Evolutionary conservation across 2,797 vertebrate species (phyloP).

Genomic region (Halcyon badia): DNA sequence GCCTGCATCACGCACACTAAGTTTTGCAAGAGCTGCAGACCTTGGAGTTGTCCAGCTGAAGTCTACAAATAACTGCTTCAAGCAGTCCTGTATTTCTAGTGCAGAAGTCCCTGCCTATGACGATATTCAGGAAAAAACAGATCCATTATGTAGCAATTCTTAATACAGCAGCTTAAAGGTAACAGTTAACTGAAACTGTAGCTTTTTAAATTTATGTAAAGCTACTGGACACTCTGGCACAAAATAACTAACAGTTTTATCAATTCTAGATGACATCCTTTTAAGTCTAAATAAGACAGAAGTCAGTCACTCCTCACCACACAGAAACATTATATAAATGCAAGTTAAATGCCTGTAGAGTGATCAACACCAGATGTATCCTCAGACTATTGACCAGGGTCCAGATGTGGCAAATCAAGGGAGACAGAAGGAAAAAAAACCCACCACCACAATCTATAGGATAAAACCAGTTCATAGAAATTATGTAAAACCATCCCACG

Average conservation of each 20-base stretch:
- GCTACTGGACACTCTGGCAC: background rate
- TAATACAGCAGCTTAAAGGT: background rate
- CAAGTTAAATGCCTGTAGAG: background rate
- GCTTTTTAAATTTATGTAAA: background rate
- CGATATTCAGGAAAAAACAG: background rate
- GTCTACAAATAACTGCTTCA: background rate
- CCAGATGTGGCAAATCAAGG: background rate
- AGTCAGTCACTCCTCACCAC: background rate
- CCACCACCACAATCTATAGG: background rate
- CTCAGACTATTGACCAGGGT: background rate
- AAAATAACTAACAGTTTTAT: background rate
- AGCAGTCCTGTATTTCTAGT: background rate
- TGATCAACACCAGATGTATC: background rate
- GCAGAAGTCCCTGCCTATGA: background rate
- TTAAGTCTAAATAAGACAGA: background rate
- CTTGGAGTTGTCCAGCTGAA: background rate
- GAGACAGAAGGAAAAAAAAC: background rate
- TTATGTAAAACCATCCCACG: background rate
- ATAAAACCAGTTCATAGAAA: background rate
- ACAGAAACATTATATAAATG: background rate
- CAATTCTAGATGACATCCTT: background rate
- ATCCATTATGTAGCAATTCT: background rate
- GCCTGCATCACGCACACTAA: accelerated
- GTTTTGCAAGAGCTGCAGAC: background rate
- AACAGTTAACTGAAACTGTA: background rate